Percentiles rank a stretch among this genome's conserved stretches.
Evolutionary conservation across 2,888 invertebrate species (phyloP).

Genomic region (Cheilosia vernalis): DNA sequence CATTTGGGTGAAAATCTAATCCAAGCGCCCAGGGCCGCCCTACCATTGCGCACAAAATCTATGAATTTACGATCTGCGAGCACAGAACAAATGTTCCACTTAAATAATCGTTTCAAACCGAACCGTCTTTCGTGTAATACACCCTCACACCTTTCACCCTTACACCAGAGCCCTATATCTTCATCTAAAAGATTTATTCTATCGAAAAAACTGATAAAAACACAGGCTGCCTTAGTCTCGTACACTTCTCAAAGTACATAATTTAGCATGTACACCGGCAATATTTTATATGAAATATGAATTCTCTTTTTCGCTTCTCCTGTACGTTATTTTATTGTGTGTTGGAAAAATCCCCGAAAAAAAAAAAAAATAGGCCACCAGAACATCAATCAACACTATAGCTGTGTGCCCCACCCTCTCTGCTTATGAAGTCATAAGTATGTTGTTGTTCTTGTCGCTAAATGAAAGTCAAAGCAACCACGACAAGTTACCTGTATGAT

Average conservation of each 20-base stretch:
- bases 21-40: constrained; percentile 15
- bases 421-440: constrained; percentile 67
- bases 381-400: constrained; percentile 67
- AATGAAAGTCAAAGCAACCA: constrained; percentile 25
- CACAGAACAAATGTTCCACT: constrained; percentile 71
- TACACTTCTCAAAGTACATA: constrained; percentile 51
- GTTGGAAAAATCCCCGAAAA: constrained; percentile 26
- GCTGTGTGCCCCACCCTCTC: constrained; percentile 1
- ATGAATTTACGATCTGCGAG: constrained; percentile 70
- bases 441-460: constrained; percentile 10
- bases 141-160: not conserved
- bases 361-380: constrained; percentile 32
- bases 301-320: constrained; percentile 23
- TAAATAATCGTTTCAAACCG: constrained; percentile 69
- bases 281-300: constrained; percentile 72
- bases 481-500: constrained; percentile 38
- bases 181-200: constrained; percentile 67
- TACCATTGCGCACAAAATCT: constrained; percentile 22
- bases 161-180: constrained; percentile 4
- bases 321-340: constrained; percentile 26
- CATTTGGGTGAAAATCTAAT: not conserved
- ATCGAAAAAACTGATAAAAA: constrained; percentile 68
- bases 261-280: constrained; percentile 69
- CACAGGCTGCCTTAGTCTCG: not conserved
- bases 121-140: constrained; percentile 46